phyloP scores from a whole-genome alignment of 2,113 vertebrate genomes.

The Burhinus oedicnemus region DNA sequence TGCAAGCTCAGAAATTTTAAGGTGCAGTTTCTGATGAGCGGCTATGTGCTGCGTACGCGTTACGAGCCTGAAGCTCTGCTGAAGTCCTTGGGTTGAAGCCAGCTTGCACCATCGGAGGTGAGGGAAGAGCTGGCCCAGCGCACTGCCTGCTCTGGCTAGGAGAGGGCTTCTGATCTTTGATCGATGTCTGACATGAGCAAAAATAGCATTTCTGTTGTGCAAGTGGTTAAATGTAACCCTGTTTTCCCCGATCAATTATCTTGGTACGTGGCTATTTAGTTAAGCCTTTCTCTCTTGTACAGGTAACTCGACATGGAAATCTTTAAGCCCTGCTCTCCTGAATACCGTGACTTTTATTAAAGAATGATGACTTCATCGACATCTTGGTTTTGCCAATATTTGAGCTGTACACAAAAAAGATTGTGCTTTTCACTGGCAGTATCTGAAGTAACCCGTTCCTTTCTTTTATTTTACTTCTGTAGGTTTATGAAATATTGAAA shows the following conservation, averaged over 20 bases:
- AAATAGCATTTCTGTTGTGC: neutral
- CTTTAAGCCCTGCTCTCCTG: neutral
- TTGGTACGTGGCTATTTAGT: neutral
- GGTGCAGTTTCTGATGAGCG: neutral
- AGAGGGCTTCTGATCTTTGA: neutral
- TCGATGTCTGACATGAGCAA: accelerated
- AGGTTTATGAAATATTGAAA: conserved; percentile 96
- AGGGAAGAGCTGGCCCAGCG: neutral
- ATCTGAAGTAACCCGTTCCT: neutral
- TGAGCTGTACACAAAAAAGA: conserved; percentile 2
- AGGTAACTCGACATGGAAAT: neutral
- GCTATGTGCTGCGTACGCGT: neutral
- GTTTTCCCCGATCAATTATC: neutral
- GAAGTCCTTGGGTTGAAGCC: neutral
- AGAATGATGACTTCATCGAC: neutral
- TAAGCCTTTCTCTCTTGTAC: neutral
- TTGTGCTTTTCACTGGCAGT: neutral
- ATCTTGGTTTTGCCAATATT: conserved; percentile 24
- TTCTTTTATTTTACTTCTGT: neutral
- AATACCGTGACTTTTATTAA: conserved; percentile 24
- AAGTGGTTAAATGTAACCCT: neutral
- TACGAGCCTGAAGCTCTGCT: neutral
- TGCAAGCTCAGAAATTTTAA: neutral
- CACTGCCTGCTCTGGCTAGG: accelerated
- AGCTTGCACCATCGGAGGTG: accelerated